phyloP scores from a whole-genome alignment of 2,797 vertebrate genomes.

The Setipinna tenuifilis region DNA sequence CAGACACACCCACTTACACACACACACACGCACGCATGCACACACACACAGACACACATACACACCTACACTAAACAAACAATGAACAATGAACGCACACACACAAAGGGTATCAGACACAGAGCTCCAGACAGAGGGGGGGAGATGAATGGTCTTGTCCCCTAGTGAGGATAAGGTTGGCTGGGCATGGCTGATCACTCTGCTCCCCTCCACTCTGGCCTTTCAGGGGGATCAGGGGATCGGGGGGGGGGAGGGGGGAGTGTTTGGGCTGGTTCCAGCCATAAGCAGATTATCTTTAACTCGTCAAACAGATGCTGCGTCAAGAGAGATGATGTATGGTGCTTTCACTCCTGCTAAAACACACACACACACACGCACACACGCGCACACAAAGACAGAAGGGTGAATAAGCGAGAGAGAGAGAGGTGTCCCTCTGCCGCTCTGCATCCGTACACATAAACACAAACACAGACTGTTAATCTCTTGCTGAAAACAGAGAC shows the following conservation, averaged over 20 bases:
- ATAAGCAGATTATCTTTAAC: slow-evolving; percentile 55
- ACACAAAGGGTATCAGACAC: slow-evolving; percentile 17
- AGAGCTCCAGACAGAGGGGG: slow-evolving; percentile 33
- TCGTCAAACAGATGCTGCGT: slow-evolving; percentile 48
- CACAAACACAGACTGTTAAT: background rate
- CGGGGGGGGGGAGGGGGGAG: too few species aligned
- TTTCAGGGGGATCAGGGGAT: background rate
- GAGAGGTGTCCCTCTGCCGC: background rate
- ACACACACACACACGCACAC: slow-evolving; percentile 11
- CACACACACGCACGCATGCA: too few species aligned
- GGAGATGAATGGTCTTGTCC: slow-evolving; percentile 28
- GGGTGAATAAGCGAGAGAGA: too few species aligned
- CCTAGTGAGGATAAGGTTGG: slow-evolving; percentile 34
- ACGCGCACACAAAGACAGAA: background rate
- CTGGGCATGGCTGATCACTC: slow-evolving; percentile 18
- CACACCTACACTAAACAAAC: background rate
- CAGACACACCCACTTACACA: too few species aligned
- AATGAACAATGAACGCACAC: slow-evolving; percentile 22
- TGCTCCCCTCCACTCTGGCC: slow-evolving; percentile 20
- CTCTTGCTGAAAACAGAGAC: background rate
- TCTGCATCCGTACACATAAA: background rate
- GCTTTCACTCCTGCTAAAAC: slow-evolving; percentile 15
- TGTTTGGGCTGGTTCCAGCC: slow-evolving; percentile 27
- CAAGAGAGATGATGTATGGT: slow-evolving; percentile 43
- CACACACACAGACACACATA: too few species aligned